These are phyloP conservation scores for Tragelaphus strepsiceros DNA, from an alignment of 2,113 vertebrate genomes.

Conservation along the genomic window DNA sequence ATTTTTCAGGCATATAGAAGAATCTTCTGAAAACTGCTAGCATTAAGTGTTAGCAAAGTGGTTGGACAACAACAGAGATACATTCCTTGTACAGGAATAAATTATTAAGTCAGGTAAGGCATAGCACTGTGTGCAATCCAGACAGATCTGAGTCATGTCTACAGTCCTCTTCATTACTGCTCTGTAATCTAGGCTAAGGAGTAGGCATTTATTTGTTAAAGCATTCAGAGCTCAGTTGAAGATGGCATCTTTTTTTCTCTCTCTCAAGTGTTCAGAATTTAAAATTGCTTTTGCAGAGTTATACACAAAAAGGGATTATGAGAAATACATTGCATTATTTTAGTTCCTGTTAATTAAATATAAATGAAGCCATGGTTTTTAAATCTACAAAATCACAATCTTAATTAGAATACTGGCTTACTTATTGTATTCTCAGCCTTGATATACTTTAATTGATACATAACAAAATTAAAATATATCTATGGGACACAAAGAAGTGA, in stretches of 20 bases:
- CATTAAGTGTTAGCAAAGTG: not conserved
- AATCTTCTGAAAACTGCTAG: not conserved
- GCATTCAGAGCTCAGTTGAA: not conserved
- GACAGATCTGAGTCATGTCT: not conserved
- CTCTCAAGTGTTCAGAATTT: not conserved
- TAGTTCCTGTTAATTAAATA: slow-evolving; percentile 23
- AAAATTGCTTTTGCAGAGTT: not conserved
- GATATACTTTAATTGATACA: slow-evolving; percentile 27
- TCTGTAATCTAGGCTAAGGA: not conserved
- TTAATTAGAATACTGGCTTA: slow-evolving; percentile 1
- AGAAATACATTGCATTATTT: slow-evolving; percentile 8
- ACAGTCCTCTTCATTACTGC: not conserved
- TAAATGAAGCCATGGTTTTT: slow-evolving; percentile 9
- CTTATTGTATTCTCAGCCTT: slow-evolving; percentile 12
- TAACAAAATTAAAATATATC: slow-evolving; percentile 46
- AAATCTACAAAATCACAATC: slow-evolving; percentile 19
- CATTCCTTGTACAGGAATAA: not conserved
- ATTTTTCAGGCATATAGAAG: not conserved
- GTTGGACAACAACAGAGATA: not conserved
- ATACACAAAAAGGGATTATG: not conserved
- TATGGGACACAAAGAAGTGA: not conserved
- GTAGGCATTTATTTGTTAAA: not conserved
- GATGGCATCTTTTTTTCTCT: not conserved
- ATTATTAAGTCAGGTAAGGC: not conserved
- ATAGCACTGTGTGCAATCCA: not conserved